A percentile compares a stretch with the other conserved stretches of the same genome.
These are phyloP conservation scores for Apeira syringaria DNA, from an alignment of 2,888 invertebrate species.

Conservation along the genomic window DNA sequence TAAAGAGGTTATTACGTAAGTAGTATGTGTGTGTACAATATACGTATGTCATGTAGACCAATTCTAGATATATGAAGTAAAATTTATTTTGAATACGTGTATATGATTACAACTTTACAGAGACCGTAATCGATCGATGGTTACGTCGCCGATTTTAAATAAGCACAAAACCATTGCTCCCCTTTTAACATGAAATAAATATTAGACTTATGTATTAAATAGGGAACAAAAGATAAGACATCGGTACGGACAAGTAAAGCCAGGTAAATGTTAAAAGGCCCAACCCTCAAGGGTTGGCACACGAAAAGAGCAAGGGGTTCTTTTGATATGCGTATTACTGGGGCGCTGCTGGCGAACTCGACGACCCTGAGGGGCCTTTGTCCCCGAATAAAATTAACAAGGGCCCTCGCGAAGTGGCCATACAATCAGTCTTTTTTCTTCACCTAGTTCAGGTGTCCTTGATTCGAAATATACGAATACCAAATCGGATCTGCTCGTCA, in stretches of 20 bases:
- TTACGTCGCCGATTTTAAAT: background rate
- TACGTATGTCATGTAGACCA: too few relatives aligned
- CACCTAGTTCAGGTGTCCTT: slow-evolving; percentile 74
- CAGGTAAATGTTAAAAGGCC: slow-evolving; percentile 61
- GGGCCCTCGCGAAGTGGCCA: slow-evolving; percentile 59
- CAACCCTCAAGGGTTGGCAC: slow-evolving; percentile 55
- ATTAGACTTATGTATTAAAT: slow-evolving; percentile 12
- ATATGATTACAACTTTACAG: too few relatives aligned
- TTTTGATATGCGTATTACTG: slow-evolving; percentile 57
- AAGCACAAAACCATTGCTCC: background rate
- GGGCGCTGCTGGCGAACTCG: slow-evolving; percentile 58
- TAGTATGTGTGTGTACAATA: too few relatives aligned
- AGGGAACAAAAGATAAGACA: slow-evolving; percentile 17
- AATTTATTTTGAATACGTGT: too few relatives aligned
- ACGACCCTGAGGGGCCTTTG: slow-evolving; percentile 57
- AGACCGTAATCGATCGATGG: too few relatives aligned
- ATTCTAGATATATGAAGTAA: too few relatives aligned
- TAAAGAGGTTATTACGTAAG: too few relatives aligned
- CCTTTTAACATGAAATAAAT: background rate
- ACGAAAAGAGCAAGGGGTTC: slow-evolving; percentile 78
- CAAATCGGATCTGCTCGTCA: slow-evolving; percentile 73
- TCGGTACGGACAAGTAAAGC: slow-evolving; percentile 32
- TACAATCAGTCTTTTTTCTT: slow-evolving; percentile 69
- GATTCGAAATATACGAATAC: slow-evolving; percentile 68
- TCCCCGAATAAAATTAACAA: slow-evolving; percentile 77